These are phyloP conservation scores for Agonopterix subpropinquella DNA, from an alignment of 2,888 invertebrate genomes.

Conservation along the genomic window DNA sequence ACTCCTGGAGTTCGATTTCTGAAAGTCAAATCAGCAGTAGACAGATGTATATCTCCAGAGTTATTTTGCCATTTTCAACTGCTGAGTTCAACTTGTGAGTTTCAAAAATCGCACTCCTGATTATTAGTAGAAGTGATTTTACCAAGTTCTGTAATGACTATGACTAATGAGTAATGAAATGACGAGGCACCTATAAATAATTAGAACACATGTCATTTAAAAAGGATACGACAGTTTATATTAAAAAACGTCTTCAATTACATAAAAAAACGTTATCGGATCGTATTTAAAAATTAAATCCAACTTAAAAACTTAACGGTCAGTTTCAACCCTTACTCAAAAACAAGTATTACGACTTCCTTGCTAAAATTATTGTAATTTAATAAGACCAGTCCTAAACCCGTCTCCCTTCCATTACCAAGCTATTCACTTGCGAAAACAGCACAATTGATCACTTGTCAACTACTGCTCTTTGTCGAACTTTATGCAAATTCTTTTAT, in stretches of 20 bases:
- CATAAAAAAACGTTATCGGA: neutral
- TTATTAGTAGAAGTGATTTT: too few relatives aligned
- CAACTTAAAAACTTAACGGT: conserved; percentile 6
- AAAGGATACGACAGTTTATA: neutral
- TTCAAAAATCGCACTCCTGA: too few relatives aligned
- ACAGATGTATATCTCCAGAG: too few relatives aligned
- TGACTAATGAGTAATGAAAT: too few relatives aligned
- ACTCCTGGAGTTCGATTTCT: too few relatives aligned
- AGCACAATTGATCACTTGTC: conserved; percentile 69
- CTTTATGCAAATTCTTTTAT: conserved; percentile 36
- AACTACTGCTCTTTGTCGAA: conserved; percentile 38
- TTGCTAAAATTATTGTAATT: conserved; percentile 59
- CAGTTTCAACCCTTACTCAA: conserved; percentile 17
- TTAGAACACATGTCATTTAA: too few relatives aligned
- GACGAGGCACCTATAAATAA: too few relatives aligned
- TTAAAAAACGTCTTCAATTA: neutral
- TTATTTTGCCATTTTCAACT: too few relatives aligned
- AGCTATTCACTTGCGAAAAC: conserved; percentile 51
- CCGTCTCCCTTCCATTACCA: conserved; percentile 33
- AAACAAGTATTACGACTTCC: conserved; percentile 14
- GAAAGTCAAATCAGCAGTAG: too few relatives aligned
- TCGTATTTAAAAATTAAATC: too few relatives aligned
- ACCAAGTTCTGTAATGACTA: too few relatives aligned
- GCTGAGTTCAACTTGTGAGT: too few relatives aligned
- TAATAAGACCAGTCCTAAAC: conserved; percentile 50